A percentile compares a stretch with the other conserved stretches of the same genome.
Evolutionary conservation across 2,113 vertebrate genomes (phyloP).

Genomic region (Gobiocypris rarus): DNA sequence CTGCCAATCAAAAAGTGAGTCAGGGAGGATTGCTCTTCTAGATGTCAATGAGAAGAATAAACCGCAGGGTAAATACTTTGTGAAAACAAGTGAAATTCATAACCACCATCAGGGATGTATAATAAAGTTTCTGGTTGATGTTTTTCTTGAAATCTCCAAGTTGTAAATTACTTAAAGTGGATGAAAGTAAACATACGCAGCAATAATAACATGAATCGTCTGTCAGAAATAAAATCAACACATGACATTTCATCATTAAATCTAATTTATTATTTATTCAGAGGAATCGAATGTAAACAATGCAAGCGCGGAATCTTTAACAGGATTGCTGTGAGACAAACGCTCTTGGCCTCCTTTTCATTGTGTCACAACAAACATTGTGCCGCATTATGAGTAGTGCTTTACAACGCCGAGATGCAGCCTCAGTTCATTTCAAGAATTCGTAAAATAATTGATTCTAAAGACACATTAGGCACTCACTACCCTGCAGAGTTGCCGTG

Average conservation of each 20-base stretch:
- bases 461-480: background rate
- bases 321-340: background rate
- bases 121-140: background rate
- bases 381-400: background rate
- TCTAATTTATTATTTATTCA: conserved; percentile 22
- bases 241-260: background rate
- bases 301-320: conserved; percentile 11
- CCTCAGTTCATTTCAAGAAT: background rate
- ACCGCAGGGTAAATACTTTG: conserved; percentile 33
- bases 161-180: background rate
- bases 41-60: conserved; percentile 39
- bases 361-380: conserved; percentile 11
- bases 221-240: conserved; percentile 18
- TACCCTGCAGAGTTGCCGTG: background rate
- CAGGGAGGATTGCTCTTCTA: conserved; percentile 7
- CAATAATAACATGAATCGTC: conserved; percentile 1
- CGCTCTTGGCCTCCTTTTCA: background rate
- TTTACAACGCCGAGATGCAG: background rate
- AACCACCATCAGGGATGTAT: background rate
- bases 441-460: background rate
- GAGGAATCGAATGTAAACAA: conserved; percentile 10
- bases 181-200: background rate
- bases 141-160: background rate
- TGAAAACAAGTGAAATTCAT: conserved; percentile 1
- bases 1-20: conserved; percentile 35